A percentile compares a stretch with the other conserved stretches of the same genome.
Evolutionary conservation across 2,888 invertebrate species (phyloP).

Genomic region (Venusia cambrica): DNA sequence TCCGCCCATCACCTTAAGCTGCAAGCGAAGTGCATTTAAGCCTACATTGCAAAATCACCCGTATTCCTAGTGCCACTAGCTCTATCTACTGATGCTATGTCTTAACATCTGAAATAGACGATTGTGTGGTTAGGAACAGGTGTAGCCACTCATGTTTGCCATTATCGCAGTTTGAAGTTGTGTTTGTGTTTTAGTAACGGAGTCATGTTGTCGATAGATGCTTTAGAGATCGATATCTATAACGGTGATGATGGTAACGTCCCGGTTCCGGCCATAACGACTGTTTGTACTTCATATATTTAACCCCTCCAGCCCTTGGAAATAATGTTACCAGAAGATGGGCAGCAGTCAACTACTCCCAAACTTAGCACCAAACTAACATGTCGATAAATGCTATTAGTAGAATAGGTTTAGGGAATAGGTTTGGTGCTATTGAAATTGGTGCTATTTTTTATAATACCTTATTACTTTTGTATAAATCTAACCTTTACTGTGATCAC

Average conservation of each 20-base stretch:
- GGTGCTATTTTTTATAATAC: too few relatives aligned
- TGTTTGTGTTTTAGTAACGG: conserved; percentile 15
- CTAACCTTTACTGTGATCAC: too few relatives aligned
- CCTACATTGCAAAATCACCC: conserved; percentile 17
- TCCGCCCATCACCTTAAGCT: conserved; percentile 21
- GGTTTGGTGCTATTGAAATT: too few relatives aligned
- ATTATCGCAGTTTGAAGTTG: conserved; percentile 15
- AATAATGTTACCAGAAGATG: too few relatives aligned
- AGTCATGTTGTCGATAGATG: conserved; percentile 5
- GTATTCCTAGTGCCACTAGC: conserved; percentile 17
- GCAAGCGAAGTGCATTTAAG: conserved; percentile 14
- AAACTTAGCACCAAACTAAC: too few relatives aligned
- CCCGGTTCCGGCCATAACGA: not conserved
- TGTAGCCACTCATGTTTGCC: conserved; percentile 23
- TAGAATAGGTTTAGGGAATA: too few relatives aligned
- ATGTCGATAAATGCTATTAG: too few relatives aligned
- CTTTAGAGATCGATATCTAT: conserved; percentile 4
- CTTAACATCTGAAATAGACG: conserved; percentile 20
- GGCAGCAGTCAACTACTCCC: too few relatives aligned
- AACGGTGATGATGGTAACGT: not conserved
- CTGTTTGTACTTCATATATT: conserved; percentile 2
- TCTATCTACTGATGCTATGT: conserved; percentile 16
- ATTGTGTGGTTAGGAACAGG: conserved; percentile 22
- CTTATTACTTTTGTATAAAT: too few relatives aligned
- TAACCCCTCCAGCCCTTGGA: too few relatives aligned